A percentile compares a stretch with the other conserved stretches of the same genome.
Conservation (phyloP, 1,140 invertebrate genomes). For the Amyelois transitella region DNA sequence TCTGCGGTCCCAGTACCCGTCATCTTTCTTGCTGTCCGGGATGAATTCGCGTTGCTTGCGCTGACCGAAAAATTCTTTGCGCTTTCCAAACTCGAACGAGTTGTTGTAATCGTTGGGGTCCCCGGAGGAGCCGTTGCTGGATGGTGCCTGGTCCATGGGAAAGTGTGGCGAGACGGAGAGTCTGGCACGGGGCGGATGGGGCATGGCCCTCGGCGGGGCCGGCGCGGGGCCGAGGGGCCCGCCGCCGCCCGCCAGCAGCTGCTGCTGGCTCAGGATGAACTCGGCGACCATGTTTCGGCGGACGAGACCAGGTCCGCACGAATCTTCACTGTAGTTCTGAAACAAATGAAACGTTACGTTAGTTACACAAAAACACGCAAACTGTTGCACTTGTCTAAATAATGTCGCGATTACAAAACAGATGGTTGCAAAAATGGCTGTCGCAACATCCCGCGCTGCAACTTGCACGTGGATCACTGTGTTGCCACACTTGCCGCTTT, state of each 20-base stretch:
- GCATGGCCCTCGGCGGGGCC: constrained; percentile 36
- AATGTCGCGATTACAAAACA: constrained; percentile 43
- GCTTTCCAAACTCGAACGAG: constrained; percentile 75
- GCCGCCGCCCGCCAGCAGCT: constrained; percentile 70
- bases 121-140: constrained; percentile 50
- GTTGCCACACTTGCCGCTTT: constrained; percentile 54
- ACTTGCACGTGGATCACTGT: constrained; percentile 51
- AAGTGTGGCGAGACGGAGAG: constrained; percentile 64
- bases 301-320: constrained; percentile 67
- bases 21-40: constrained; percentile 97
- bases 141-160: constrained; percentile 56
- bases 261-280: constrained; percentile 83
- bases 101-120: constrained; percentile 59
- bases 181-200: constrained; percentile 47
- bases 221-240: constrained; percentile 45
- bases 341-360: constrained; percentile 59
- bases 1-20: constrained; percentile 97
- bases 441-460: constrained; percentile 54
- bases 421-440: constrained; percentile 57
- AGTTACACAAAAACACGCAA: constrained; percentile 28
- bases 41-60: constrained; percentile 97
- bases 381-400: constrained; percentile 43
- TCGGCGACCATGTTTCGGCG: constrained; percentile 90
- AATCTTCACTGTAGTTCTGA: constrained; percentile 65
- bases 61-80: constrained; percentile 88